Base-by-base conservation (phyloP, 2,113 vertebrate genomes). In the Pipa parva region DNA sequence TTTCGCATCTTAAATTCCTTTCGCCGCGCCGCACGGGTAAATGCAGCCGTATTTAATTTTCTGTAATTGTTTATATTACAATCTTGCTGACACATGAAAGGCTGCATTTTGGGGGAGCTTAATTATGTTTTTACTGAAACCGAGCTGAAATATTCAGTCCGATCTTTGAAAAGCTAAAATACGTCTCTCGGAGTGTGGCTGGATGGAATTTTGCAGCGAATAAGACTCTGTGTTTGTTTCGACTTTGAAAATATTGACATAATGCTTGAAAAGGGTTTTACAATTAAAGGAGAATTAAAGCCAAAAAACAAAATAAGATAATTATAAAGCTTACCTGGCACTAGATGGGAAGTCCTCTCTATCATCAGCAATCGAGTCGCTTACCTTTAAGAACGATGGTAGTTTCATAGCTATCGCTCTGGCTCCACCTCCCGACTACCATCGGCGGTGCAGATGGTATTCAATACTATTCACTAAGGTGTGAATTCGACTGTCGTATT, bases 61-160 rank as follows among this genome's bases (percentile, higher is more conserved):
- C 33, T n/a, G 21, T 37, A n/a, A 24, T 59, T 37, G 33, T 59
- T 24, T 39, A 17, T 22, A 3, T 20, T 13, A 39, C 33, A 59
- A 59, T 59, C 56, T 59, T 7, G 1, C 21, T 21, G 18, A 37
- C 29, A 36, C 56, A 58, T 58, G 22, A 58, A 58, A 58, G 31
- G 7, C 20, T 11, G 56, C 22, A 36, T 17, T 59, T 59, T 17
- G n/a, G 4, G 33, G 33, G 20, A 37, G 33, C 7, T 59, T 59
- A 39, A 59, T 59, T 24, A 24, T 17, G 12, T 37, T 59, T 59
- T 17, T 25, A 8, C 31, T 25, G 33, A 39, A 55, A 29, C 11
- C 4, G 33, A 26, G 21, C 36, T 59, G 37, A 21, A 17, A 42
- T 25, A 39, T 59, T 39, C 21, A 59, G 24, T 39, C 31, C 13